Base-by-base conservation (phyloP, 1,140 invertebrate genomes). In the Diorhabda carinulata region DNA sequence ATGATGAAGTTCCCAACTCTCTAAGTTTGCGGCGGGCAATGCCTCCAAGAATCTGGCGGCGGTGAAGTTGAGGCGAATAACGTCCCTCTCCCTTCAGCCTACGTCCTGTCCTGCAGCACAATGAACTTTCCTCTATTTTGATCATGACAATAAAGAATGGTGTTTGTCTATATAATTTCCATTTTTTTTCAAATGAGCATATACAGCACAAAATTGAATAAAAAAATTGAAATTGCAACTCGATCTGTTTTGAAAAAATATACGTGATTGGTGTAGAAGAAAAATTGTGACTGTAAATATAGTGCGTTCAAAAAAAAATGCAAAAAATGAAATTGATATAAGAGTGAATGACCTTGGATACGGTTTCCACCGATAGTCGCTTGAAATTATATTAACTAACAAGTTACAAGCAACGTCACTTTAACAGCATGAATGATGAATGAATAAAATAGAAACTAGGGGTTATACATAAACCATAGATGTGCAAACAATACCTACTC, bases 401-500 rank as follows among this genome's bases (percentile, higher is more conserved):
- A 42, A 60, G n/a, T 43, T 43, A n/a, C 57, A 58, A 25, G 65
- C 64, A 61, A 61, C 66, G 73, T 72, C 73, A 72, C 70, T 66
- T 72, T 66, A 64, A 52, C 47, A 64, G 63, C 45, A 45, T 61
- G 57, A 63, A 52, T 57, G 47, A 72, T 72, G 72, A 71, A 73
- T 74, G 72, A 74, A 71, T 73, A 68, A 71, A 69, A 57, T 70
- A 71, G 69, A 73, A 74, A 74, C 67, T 64, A 66, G 64, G 70
- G 60, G 71, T 67, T 71, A 73, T 74, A 67, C 73, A 74, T 73
- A 70, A 74, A 73, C 71, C 69, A 74, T 64, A 52, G 61, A 9
- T 69, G 43, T 70, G 69, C 67, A 74, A 70, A 74, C 71, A 73
- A 74, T 74, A 74, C 73, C 72, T 70, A 64, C 71, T 72, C 73